Percentiles rank a stretch among this genome's conserved stretches.
Conservation (phyloP, 2,113 vertebrate species). For the Corythaeola cristata region DNA sequence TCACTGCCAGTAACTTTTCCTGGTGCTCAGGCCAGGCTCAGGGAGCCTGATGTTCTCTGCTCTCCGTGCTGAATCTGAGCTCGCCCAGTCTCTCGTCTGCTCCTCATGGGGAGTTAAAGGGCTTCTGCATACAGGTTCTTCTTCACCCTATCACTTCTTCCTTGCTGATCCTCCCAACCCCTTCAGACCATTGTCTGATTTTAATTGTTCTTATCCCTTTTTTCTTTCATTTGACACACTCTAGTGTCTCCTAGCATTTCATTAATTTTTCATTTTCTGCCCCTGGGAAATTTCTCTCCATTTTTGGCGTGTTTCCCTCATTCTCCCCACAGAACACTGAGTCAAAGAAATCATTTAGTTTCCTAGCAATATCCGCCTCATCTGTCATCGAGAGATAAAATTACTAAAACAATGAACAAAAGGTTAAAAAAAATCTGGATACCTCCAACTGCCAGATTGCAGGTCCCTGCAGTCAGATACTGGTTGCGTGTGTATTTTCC, state of each 20-base stretch:
- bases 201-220: slow-evolving; percentile 28
- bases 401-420: slow-evolving; percentile 68
- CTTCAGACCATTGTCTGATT: background rate
- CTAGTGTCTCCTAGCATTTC: slow-evolving; percentile 46
- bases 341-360: slow-evolving; percentile 65
- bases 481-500: background rate
- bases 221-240: slow-evolving; percentile 15
- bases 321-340: slow-evolving; percentile 52
- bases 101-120: background rate
- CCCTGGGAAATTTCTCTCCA: slow-evolving; percentile 57
- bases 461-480: slow-evolving; percentile 31
- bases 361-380: slow-evolving; percentile 70
- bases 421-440: slow-evolving; percentile 48
- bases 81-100: background rate
- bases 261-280: slow-evolving; percentile 70
- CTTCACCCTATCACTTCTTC: background rate
- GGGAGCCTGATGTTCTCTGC: background rate
- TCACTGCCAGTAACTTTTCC: background rate
- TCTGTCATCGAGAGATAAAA: slow-evolving; percentile 70
- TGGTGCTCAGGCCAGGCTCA: background rate
- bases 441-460: slow-evolving; percentile 1
- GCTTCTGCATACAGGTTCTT: background rate
- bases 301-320: slow-evolving; percentile 52
- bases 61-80: background rate
- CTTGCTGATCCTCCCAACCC: background rate